phyloP scores from a whole-genome alignment of 2,113 vertebrate species.

The Lota lota region DNA sequence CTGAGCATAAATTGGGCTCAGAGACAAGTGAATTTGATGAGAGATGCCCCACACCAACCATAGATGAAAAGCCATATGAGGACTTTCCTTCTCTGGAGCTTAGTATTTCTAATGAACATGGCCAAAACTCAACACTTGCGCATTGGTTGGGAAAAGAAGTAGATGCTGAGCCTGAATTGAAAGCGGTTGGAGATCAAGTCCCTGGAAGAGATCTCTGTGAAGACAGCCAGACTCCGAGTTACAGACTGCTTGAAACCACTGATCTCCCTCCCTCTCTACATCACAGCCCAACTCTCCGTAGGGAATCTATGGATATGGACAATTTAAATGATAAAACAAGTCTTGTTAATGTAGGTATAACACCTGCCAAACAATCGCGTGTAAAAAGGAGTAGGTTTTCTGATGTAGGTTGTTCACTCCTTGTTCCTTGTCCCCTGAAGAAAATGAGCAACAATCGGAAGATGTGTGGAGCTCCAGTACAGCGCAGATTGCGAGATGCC shows the following conservation, averaged over 20 bases:
- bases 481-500: conserved; percentile 16
- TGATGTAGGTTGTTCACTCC: too few relatives aligned
- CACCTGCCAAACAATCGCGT: too few relatives aligned
- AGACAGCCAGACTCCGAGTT: background rate
- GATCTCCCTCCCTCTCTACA: conserved; percentile 5
- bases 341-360: too few relatives aligned
- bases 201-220: background rate
- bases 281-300: background rate
- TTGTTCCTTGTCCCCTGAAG: too few relatives aligned
- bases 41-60: conserved; percentile 9
- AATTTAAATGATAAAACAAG: too few relatives aligned
- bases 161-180: too few relatives aligned
- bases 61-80: conserved; percentile 34
- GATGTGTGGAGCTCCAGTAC: too few relatives aligned
- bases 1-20: too few relatives aligned
- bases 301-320: too few relatives aligned
- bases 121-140: conserved; percentile 25
- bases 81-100: background rate
- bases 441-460: too few relatives aligned
- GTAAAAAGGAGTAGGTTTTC: too few relatives aligned
- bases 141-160: background rate
- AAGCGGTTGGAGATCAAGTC: too few relatives aligned
- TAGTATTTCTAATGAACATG: background rate
- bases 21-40: conserved; percentile 13
- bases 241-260: conserved; percentile 5